phyloP scores from a whole-genome alignment of 2,888 invertebrate genomes.

The Pammene fasciana region DNA sequence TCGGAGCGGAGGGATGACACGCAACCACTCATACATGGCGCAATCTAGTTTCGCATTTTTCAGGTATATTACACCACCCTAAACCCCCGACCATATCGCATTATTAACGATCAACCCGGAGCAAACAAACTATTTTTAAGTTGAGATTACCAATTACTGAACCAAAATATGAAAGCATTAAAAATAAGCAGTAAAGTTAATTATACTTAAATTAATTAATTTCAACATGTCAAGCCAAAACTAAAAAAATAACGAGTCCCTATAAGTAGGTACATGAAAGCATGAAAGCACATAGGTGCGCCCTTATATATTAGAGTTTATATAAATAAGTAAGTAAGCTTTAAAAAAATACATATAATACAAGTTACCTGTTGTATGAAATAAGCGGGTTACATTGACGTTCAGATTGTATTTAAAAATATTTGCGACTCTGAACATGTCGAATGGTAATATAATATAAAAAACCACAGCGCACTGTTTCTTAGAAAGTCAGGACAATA shows the following conservation, averaged over 20 bases:
- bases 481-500: conserved; percentile 7
- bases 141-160: too few species aligned
- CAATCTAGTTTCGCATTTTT: conserved; percentile 13
- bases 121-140: too few species aligned
- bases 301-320: too few species aligned
- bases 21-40: conserved; percentile 17
- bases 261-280: too few species aligned
- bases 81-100: neutral
- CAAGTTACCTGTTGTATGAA: conserved; percentile 33
- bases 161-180: too few species aligned
- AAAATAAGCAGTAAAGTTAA: too few species aligned
- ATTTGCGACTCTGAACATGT: conserved; percentile 15
- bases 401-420: neutral
- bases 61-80: neutral
- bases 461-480: neutral
- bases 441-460: neutral
- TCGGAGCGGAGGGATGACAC: conserved; percentile 24
- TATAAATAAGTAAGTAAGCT: neutral
- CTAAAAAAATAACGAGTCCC: too few species aligned
- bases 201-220: too few species aligned
- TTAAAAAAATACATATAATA: too few species aligned
- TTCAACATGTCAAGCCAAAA: too few species aligned
- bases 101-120: too few species aligned
- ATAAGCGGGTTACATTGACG: conserved; percentile 6
- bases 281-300: too few species aligned